Evolutionary conservation across 2,888 invertebrate genomes (phyloP).

Genomic region (Athripsodes cinereus): DNA sequence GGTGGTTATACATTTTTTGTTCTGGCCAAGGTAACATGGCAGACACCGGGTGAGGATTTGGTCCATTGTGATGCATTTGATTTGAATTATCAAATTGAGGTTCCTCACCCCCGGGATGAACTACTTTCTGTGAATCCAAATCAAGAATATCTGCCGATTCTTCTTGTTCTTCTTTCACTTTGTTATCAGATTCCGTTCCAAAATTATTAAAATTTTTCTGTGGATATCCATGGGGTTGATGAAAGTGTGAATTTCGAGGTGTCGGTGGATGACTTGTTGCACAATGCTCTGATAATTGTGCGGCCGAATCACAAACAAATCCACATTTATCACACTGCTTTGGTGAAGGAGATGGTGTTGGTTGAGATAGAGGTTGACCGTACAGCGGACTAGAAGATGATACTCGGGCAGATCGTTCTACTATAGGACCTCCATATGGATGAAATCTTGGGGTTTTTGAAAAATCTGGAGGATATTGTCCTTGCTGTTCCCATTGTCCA

Average conservation of each 20-base stretch:
- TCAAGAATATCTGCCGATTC: conserved; percentile 78
- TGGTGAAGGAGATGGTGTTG: conserved; percentile 65
- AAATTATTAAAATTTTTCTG: conserved; percentile 46
- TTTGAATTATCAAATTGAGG: conserved; percentile 40
- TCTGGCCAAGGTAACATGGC: conserved; percentile 53
- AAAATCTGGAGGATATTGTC: conserved; percentile 34
- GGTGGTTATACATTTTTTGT: conserved; percentile 43
- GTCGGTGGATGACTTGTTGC: conserved; percentile 55
- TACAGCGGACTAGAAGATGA: conserved; percentile 52
- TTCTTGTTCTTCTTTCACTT: conserved; percentile 60
- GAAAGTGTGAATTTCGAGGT: conserved; percentile 39
- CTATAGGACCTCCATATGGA: conserved; percentile 47
- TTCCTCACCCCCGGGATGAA: conserved; percentile 60
- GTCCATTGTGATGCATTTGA: conserved; percentile 38
- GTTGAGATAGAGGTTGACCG: conserved; percentile 55
- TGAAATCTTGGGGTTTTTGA: conserved; percentile 44
- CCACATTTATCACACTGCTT: conserved; percentile 83
- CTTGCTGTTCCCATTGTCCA: conserved; percentile 42
- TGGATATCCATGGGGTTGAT: conserved; percentile 49
- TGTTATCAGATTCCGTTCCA: conserved; percentile 41
- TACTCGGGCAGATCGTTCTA: conserved; percentile 49
- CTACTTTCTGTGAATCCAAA: conserved; percentile 84
- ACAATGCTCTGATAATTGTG: conserved; percentile 69
- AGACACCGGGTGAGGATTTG: conserved; percentile 48
- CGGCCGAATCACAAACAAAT: conserved; percentile 68